phyloP scores from a whole-genome alignment of 2,113 vertebrate species.

The Caloenas nicobarica region DNA sequence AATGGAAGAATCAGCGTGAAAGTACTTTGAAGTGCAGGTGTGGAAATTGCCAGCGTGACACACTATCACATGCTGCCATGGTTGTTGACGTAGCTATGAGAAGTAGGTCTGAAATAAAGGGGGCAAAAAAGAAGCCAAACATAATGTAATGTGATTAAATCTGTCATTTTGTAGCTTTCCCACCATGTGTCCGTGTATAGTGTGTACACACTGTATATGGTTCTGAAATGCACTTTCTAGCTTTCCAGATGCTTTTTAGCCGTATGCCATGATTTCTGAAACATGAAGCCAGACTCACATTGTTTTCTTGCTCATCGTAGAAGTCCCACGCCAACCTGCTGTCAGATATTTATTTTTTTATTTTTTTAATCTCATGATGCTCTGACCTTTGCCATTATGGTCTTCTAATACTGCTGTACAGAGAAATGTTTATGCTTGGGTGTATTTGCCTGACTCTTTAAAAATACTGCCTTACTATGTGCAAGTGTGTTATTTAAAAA shows the following conservation, averaged over 20 bases:
- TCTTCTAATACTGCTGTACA: background rate
- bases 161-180: background rate
- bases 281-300: background rate
- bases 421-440: background rate
- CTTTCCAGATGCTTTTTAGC: background rate
- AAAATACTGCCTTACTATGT: background rate
- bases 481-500: background rate
- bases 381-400: background rate
- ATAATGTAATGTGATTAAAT: background rate
- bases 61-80: background rate
- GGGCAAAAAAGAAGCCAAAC: background rate
- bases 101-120: background rate
- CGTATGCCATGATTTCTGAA: background rate
- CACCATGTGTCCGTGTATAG: fast-evolving
- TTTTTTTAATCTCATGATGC: background rate
- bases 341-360: too few species aligned
- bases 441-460: background rate
- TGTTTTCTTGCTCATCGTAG: background rate
- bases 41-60: background rate
- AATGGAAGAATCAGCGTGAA: background rate
- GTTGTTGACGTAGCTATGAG: background rate
- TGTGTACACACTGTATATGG: fast-evolving
- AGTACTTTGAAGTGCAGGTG: background rate
- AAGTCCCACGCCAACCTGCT: background rate
- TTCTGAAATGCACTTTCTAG: background rate